Base-by-base conservation (phyloP, 1,140 invertebrate species). In the Dinothrombium tinctorium region DNA sequence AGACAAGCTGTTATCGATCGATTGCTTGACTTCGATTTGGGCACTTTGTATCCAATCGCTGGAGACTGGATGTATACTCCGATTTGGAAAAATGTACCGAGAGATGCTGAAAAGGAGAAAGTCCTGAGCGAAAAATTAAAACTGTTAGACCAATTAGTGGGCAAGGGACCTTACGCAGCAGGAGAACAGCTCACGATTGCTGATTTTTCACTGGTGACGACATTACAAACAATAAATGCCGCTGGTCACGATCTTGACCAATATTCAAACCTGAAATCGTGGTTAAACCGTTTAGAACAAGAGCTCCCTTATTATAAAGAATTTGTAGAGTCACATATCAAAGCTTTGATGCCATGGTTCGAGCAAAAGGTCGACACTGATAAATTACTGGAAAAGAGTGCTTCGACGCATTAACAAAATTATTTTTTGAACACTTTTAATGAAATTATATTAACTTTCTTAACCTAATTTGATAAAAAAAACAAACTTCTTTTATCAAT, bases 1-100 rank as follows among this genome's bases (percentile, higher is more conserved):
- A 55, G 67, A 46, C 64, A 73, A 37, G 76, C 74, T 5, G 0
- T 73, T 1, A 65, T 82, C 9, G 69, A 81, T 53, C 70, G 74
- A 47, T 61, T 73, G 43, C 56, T 82, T 21, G 69, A 71, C 49
- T 82, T 79, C 54, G 75, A 80, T 32, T 28, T 6, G 24, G 40
- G 15, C 25, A 43, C 21, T 20, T 28, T 31, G 33, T 32, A 50
- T 54, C 69, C 47, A 17, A 3, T 11, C 5, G 5, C 22, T 12
- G 11, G 15, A 17, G 4, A 4, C 12, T 17, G 11, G 6, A 21
- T 17, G 8, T 9, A 4, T 14, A 15, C 33, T 32, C 4, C 17
- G n/a, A 5, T 35, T 4, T 19, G 4, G 11, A 11, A 11, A 14
- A 19, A 35, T 17, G 4, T 6, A 11, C 17, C 11, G 8, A 35